Percentiles rank a stretch among this genome's conserved stretches.
Evolutionary conservation across 2,113 vertebrate species (phyloP).

Genomic region (Circaetus gallicus): DNA sequence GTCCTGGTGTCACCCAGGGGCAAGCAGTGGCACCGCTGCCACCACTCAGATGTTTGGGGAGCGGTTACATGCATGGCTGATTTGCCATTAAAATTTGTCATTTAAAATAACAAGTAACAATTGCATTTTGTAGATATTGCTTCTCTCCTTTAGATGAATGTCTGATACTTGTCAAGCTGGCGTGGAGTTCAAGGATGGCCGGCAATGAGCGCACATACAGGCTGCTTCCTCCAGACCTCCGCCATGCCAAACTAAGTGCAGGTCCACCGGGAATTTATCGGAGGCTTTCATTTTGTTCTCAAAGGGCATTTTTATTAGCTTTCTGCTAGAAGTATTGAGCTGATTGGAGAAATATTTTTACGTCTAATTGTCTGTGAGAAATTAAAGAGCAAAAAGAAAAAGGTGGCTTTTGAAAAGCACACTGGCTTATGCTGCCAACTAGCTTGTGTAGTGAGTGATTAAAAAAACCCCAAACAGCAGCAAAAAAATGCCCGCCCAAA

Average conservation of each 20-base stretch:
- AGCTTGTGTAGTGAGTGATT: not conserved
- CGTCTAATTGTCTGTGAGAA: not conserved
- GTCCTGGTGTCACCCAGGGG: not conserved
- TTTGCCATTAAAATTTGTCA: not conserved
- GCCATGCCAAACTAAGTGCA: not conserved
- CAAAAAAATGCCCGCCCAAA: not conserved
- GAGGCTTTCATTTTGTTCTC: not conserved
- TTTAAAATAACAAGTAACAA: not conserved
- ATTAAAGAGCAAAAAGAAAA: not conserved
- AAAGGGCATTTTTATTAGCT: not conserved
- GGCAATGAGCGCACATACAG: not conserved
- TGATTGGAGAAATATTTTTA: not conserved
- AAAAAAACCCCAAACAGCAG: not conserved
- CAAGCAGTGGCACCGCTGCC: not conserved
- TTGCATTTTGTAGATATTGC: not conserved
- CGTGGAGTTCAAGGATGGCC: not conserved
- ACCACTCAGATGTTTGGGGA: not conserved
- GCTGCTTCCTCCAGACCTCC: not conserved
- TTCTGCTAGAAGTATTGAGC: not conserved
- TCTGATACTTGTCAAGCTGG: not conserved
- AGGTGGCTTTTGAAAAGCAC: not conserved
- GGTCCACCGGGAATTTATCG: not conserved
- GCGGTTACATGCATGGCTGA: not conserved
- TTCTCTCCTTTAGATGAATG: not conserved
- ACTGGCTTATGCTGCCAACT: not conserved